Evolutionary conservation across 2,888 invertebrate genomes (phyloP).

Genomic region (Ormyrus rosae): DNA sequence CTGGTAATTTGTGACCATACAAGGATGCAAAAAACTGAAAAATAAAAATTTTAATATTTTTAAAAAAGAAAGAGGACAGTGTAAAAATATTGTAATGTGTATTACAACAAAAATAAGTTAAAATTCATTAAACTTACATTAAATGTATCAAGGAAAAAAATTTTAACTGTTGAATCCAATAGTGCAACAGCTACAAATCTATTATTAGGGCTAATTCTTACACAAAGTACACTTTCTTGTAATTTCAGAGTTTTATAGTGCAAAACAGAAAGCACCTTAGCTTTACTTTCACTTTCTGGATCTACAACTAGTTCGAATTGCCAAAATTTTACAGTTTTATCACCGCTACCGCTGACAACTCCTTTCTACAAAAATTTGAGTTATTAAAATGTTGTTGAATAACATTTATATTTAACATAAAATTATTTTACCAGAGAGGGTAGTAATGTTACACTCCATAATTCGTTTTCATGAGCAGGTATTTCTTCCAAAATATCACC

Average conservation of each 20-base stretch:
- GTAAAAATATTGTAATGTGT: too few species aligned
- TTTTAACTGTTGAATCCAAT: constrained; percentile 94
- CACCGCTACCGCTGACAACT: constrained; percentile 90
- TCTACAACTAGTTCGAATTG: constrained; percentile 90
- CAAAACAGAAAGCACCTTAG: constrained; percentile 85
- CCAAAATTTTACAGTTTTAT: constrained; percentile 95
- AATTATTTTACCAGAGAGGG: constrained; percentile 74
- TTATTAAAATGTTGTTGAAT: constrained; percentile 43
- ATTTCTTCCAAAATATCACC: constrained; percentile 89
- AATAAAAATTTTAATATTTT: constrained; percentile 9
- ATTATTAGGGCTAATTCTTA: constrained; percentile 89
- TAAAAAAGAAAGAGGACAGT: background rate
- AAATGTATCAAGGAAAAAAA: constrained; percentile 95
- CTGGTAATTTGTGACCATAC: constrained; percentile 97
- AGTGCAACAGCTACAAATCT: constrained; percentile 93
- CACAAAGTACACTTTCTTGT: constrained; percentile 91
- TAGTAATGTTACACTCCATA: constrained; percentile 86
- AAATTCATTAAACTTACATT: constrained; percentile 80
- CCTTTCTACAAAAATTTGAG: constrained; percentile 79
- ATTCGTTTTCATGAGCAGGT: constrained; percentile 87
- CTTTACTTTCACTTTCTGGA: constrained; percentile 80
- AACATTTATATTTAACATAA: constrained; percentile 19
- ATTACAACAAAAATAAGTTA: too few species aligned
- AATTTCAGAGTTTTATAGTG: constrained; percentile 90
- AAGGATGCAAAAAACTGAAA: constrained; percentile 91